phyloP scores from a whole-genome alignment of 2,113 vertebrate species.

The Pipa parva region DNA sequence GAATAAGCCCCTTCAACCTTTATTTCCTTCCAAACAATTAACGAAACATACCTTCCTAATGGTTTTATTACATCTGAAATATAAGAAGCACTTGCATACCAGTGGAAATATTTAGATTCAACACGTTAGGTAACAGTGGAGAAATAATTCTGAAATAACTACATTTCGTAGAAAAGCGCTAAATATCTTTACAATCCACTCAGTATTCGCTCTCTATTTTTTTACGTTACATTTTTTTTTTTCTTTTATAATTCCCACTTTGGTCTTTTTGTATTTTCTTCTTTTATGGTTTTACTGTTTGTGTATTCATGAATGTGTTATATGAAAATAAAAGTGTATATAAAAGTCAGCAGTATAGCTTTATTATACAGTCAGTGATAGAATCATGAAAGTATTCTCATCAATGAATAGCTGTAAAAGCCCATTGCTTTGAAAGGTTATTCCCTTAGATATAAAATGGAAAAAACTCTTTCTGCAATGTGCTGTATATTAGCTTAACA shows the following conservation, averaged over 20 bases:
- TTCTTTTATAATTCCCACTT: constrained; percentile 60
- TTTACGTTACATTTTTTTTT: constrained; percentile 55
- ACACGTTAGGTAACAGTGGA: constrained; percentile 24
- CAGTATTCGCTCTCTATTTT: constrained; percentile 56
- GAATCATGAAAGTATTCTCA: constrained; percentile 39
- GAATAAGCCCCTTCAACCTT: neutral
- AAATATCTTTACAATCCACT: constrained; percentile 72
- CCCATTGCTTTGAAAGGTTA: constrained; percentile 38
- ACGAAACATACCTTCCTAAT: constrained; percentile 53
- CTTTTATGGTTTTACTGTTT: constrained; percentile 44
- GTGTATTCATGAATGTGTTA: constrained; percentile 43
- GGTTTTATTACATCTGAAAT: constrained; percentile 65
- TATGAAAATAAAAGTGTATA: constrained; percentile 44
- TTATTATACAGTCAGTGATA: constrained; percentile 42
- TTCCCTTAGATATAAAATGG: constrained; percentile 41
- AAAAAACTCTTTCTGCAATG: constrained; percentile 36
- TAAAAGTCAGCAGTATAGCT: constrained; percentile 42
- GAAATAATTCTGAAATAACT: constrained; percentile 45
- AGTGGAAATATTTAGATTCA: constrained; percentile 27
- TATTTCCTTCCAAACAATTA: constrained; percentile 38
- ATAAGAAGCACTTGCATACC: constrained; percentile 44
- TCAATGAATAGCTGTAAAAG: constrained; percentile 41
- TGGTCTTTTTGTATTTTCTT: constrained; percentile 57
- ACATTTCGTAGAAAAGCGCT: constrained; percentile 71
- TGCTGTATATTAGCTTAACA: constrained; percentile 40